phyloP scores from a whole-genome alignment of 53 echinoderm and acorn worm species.

The Crossaster papposus region DNA sequence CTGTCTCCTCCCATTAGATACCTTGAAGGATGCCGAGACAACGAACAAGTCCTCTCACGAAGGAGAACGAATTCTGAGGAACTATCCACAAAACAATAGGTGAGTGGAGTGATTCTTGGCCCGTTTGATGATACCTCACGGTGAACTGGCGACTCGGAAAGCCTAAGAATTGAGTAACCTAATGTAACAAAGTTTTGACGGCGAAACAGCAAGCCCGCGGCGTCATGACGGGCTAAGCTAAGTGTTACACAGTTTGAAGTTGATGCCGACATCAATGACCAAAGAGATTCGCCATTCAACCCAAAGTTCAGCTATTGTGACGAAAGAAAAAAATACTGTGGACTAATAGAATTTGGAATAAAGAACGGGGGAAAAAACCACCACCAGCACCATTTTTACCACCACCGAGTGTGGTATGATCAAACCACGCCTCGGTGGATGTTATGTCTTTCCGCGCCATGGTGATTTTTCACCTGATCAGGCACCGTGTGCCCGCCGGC shows the following conservation, averaged over 20 bases:
- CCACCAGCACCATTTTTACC: neutral
- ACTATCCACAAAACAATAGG: too few species aligned
- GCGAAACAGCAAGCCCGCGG: neutral
- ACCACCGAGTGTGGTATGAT: slow-evolving; percentile 39
- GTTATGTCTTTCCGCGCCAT: slow-evolving; percentile 7
- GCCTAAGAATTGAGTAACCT: slow-evolving; percentile 10
- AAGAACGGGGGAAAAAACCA: neutral
- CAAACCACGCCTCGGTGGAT: neutral
- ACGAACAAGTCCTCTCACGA: too few species aligned
- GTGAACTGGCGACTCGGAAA: neutral
- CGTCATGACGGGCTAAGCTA: neutral
- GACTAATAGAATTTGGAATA: neutral
- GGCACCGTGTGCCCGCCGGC: slow-evolving; percentile 13
- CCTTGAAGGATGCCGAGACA: too few species aligned
- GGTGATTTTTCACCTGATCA: slow-evolving; percentile 2
- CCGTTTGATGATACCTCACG: neutral
- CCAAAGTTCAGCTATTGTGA: slow-evolving; percentile 25
- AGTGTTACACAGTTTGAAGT: slow-evolving; percentile 49
- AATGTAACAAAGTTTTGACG: neutral
- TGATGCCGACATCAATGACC: slow-evolving; percentile 36
- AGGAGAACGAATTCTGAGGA: too few species aligned
- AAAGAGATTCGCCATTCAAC: slow-evolving; percentile 7
- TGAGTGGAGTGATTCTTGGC: neutral
- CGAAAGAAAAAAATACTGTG: neutral
- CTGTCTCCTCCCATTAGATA: too few species aligned